Conservation (phyloP, 2,797 vertebrate genomes). For the Dendrocincla fuliginosa region DNA sequence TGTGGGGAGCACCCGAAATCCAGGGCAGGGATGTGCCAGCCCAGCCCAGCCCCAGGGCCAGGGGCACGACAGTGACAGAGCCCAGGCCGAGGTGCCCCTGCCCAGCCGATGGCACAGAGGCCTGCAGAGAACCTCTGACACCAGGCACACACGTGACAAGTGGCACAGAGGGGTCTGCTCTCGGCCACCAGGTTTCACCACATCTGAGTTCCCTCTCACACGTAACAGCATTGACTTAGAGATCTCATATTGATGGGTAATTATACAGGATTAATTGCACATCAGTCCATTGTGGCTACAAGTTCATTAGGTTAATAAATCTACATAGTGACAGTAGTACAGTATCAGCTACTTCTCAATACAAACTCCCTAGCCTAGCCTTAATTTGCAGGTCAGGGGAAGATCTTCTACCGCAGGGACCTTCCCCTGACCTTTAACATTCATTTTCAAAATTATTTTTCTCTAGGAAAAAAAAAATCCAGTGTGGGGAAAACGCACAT, state of each 20-base stretch:
- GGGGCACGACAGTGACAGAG: neutral
- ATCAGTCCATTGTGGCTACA: constrained; percentile 80
- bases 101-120: neutral
- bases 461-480: constrained; percentile 70
- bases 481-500: constrained; percentile 72
- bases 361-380: constrained; percentile 54
- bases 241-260: constrained; percentile 60
- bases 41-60: neutral
- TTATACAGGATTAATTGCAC: constrained; percentile 74
- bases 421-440: constrained; percentile 66
- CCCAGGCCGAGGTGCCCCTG: neutral
- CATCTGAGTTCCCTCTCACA: constrained; percentile 39
- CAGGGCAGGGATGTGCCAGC: neutral
- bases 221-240: constrained; percentile 27
- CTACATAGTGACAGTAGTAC: constrained; percentile 81
- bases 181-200: neutral
- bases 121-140: neutral
- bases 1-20: neutral
- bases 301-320: constrained; percentile 71
- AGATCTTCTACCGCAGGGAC: constrained; percentile 29
- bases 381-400: constrained; percentile 44
- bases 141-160: neutral
- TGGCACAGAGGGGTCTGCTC: neutral
- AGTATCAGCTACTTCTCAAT: constrained; percentile 69
- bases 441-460: constrained; percentile 51